These are phyloP conservation scores for Chaitophorus viminalis DNA, from an alignment of 2,888 invertebrate genomes.

Conservation along the genomic window DNA sequence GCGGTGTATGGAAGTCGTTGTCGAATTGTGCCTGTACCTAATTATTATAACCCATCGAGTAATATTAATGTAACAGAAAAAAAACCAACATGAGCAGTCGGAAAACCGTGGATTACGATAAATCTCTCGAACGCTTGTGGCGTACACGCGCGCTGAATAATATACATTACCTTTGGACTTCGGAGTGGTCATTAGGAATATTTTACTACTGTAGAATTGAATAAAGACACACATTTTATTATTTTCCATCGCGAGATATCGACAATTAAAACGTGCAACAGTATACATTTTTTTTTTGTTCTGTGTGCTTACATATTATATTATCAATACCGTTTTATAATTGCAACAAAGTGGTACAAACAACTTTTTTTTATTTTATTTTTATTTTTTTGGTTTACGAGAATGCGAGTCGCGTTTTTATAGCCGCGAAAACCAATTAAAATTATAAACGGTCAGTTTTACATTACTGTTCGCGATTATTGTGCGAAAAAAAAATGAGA, in stretches of 20 bases:
- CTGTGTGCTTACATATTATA: background rate
- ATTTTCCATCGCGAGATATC: background rate
- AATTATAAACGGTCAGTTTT: conserved; percentile 30
- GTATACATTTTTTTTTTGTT: background rate
- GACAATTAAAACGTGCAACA: background rate
- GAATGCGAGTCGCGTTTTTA: background rate
- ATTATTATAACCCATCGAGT: too few species aligned
- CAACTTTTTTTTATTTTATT: background rate
- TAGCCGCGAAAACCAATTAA: conserved; percentile 16
- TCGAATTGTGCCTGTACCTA: too few species aligned
- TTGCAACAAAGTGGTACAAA: background rate
- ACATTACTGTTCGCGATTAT: background rate
- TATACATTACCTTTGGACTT: background rate
- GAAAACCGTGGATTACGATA: background rate
- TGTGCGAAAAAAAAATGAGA: conserved; percentile 20
- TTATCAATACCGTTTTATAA: background rate
- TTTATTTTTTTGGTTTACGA: background rate
- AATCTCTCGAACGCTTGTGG: too few species aligned
- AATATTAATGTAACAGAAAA: too few species aligned
- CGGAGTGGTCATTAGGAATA: background rate
- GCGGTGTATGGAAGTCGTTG: too few species aligned
- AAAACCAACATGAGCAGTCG: background rate
- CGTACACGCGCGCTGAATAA: too few species aligned
- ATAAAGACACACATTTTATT: background rate
- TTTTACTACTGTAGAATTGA: background rate